phyloP scores from a whole-genome alignment of 2,888 invertebrate species.

The Lingula anatina region DNA sequence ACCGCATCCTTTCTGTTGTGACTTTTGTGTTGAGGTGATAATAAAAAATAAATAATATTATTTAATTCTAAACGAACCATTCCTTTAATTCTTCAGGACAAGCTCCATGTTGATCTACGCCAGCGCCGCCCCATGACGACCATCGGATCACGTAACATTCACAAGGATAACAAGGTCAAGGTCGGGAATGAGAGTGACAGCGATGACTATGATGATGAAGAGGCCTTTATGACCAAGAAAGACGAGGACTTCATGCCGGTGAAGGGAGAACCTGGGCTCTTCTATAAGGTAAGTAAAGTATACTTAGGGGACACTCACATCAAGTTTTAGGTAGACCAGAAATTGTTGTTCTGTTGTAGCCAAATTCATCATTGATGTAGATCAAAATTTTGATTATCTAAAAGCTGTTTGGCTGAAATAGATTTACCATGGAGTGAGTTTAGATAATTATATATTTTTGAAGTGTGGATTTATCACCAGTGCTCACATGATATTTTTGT shows the following conservation, averaged over 20 bases:
- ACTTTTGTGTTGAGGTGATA: too few relatives aligned
- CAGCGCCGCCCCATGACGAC: constrained; percentile 23
- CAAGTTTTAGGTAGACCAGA: not conserved
- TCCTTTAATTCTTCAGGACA: too few relatives aligned
- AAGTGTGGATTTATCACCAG: too few relatives aligned
- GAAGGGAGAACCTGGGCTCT: constrained; percentile 40
- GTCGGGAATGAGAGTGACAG: constrained; percentile 21
- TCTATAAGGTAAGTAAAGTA: constrained; percentile 35
- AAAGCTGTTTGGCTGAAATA: not conserved
- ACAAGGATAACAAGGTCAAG: constrained; percentile 28
- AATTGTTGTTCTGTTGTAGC: not conserved
- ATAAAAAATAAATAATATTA: too few relatives aligned
- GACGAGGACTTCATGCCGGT: constrained; percentile 38
- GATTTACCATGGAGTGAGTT: not conserved
- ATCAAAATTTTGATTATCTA: not conserved
- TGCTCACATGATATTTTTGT: too few relatives aligned
- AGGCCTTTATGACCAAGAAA: constrained; percentile 21
- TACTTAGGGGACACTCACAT: not conserved
- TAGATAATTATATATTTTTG: not conserved
- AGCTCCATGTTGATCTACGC: too few relatives aligned
- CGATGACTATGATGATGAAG: constrained; percentile 19
- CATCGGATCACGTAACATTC: constrained; percentile 27
- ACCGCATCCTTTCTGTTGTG: too few relatives aligned
- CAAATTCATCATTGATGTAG: not conserved
- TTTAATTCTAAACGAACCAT: too few relatives aligned